Percentiles rank a stretch among this genome's conserved stretches.
phyloP scores from a whole-genome alignment of 2,888 invertebrate species.

The Exocentrus adspersus region DNA sequence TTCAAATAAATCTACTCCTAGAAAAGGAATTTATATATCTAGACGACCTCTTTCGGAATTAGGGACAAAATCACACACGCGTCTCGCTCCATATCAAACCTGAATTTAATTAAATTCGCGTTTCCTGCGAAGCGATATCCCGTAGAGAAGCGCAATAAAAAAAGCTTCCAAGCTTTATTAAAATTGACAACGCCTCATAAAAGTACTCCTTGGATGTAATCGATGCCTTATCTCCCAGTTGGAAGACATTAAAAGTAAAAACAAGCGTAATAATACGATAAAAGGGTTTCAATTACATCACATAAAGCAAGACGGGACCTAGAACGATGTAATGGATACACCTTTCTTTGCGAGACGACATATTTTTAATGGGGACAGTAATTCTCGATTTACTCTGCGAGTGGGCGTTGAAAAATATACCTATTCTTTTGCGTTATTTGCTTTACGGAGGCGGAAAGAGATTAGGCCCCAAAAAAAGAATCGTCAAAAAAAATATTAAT shows the following conservation, averaged over 20 bases:
- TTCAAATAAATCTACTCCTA: too few relatives aligned
- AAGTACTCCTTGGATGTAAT: too few relatives aligned
- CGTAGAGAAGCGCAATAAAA: background rate
- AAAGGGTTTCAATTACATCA: background rate
- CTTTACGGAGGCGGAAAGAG: too few relatives aligned
- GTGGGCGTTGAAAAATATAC: too few relatives aligned
- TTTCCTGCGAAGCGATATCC: constrained; percentile 5
- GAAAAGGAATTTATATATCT: too few relatives aligned
- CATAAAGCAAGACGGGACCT: background rate
- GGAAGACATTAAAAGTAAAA: background rate
- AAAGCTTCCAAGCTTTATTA: constrained; percentile 2
- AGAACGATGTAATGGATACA: background rate
- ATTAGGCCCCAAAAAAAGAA: too few relatives aligned
- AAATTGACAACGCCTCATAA: too few relatives aligned
- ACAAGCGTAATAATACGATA: background rate
- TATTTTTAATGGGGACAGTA: background rate
- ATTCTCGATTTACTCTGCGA: background rate
- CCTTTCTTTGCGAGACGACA: background rate
- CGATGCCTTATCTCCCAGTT: too few relatives aligned
- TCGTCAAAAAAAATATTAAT: too few relatives aligned
- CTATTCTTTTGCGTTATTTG: too few relatives aligned
- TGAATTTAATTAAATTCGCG: constrained; percentile 14
- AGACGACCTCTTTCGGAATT: too few relatives aligned
- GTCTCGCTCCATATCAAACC: constrained; percentile 8
- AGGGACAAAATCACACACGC: constrained; percentile 8